Evolutionary conservation across 2,113 vertebrate genomes (phyloP).

Genomic region (rabbit (Oryctolagus cuniculus)): mOryCun1.1 NC_091438.1:126576001-126576500

Average conservation of each 20-base stretch:
- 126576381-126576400: background rate
- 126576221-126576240: background rate
- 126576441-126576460: background rate
- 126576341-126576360: background rate
- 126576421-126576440: background rate
- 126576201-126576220: background rate
- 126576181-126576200: background rate
- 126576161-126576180: background rate
- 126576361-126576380: background rate
- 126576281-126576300: background rate
- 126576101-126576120: background rate
- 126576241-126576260: background rate
- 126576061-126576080: background rate
- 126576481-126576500: background rate
- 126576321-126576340: background rate
- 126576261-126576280: background rate
- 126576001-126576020: background rate
- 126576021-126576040: background rate
- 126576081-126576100: background rate
- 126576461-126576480: background rate
- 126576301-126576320: constrained; percentile 27
- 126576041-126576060: constrained; percentile 11
- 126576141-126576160: background rate
- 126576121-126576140: background rate
- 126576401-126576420: background rate